Percentiles rank a stretch among this genome's conserved stretches.
Conservation (phyloP, 2,888 invertebrate genomes). For the Sinelater perroti region DNA sequence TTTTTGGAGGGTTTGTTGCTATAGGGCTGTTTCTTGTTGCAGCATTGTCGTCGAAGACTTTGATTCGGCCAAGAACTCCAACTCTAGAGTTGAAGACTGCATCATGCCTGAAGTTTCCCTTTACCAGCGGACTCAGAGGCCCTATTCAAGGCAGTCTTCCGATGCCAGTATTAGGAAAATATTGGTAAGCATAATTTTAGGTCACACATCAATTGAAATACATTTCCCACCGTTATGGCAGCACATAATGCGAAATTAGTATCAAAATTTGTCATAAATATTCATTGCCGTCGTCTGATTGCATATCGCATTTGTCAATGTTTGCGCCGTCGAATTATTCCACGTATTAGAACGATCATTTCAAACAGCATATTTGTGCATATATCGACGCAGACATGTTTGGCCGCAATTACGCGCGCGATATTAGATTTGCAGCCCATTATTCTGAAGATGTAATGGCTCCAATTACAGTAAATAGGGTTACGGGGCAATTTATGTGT, state of each 20-base stretch:
- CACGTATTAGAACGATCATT: not conserved
- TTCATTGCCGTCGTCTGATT: not conserved
- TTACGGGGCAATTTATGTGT: too few species aligned
- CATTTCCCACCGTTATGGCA: too few species aligned
- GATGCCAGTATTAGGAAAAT: conserved; percentile 54
- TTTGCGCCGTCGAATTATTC: not conserved
- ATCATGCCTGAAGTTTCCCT: conserved; percentile 40
- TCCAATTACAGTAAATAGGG: too few species aligned
- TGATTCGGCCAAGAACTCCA: conserved; percentile 49
- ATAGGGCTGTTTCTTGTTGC: conserved; percentile 41
- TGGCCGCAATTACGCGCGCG: too few species aligned
- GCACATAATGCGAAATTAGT: too few species aligned
- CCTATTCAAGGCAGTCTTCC: conserved; percentile 52
- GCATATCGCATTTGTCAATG: not conserved
- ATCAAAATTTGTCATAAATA: too few species aligned
- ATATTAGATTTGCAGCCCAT: too few species aligned
- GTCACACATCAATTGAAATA: too few species aligned
- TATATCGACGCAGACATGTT: not conserved
- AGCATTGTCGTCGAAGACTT: conserved; percentile 58
- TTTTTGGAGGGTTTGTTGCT: too few species aligned
- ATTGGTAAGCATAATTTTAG: conserved; percentile 51
- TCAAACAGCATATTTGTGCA: not conserved
- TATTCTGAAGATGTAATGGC: too few species aligned
- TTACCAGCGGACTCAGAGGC: conserved; percentile 46
- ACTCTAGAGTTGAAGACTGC: conserved; percentile 33